Conservation (phyloP, 1,140 invertebrate genomes). For the Plectrocnemia conspersa region DNA sequence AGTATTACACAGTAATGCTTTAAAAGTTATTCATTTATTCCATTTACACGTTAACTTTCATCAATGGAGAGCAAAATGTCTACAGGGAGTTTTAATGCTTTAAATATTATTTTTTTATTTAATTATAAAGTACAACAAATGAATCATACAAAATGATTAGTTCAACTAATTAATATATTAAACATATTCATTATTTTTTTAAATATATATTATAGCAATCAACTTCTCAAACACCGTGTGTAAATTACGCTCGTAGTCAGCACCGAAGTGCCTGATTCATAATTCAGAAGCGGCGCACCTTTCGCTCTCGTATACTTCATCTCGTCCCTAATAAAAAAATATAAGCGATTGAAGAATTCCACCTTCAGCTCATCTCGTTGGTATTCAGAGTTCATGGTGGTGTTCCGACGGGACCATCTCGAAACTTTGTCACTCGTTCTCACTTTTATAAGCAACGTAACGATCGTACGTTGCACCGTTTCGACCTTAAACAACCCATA, state of each 20-base stretch:
- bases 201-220: no score
- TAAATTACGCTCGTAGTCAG: background rate
- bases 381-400: no score
- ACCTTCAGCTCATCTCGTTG: background rate
- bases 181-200: no score
- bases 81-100: background rate
- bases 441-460: no score
- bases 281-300: conserved; percentile 21
- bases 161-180: no score
- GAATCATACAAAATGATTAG: no score
- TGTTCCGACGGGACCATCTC: no score
- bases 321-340: background rate
- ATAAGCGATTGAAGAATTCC: background rate
- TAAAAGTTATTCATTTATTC: conserved; percentile 10
- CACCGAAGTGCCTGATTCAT: conserved; percentile 16
- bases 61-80: background rate
- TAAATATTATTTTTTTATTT: background rate
- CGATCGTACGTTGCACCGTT: no score
- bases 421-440: no score
- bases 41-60: conserved; percentile 9
- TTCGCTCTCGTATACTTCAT: conserved; percentile 11
- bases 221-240: background rate
- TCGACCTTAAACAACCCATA: no score
- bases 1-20: background rate
- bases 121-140: no score